Conservation (phyloP, 2,888 invertebrate species). For the Cephus pygmeus region DNA sequence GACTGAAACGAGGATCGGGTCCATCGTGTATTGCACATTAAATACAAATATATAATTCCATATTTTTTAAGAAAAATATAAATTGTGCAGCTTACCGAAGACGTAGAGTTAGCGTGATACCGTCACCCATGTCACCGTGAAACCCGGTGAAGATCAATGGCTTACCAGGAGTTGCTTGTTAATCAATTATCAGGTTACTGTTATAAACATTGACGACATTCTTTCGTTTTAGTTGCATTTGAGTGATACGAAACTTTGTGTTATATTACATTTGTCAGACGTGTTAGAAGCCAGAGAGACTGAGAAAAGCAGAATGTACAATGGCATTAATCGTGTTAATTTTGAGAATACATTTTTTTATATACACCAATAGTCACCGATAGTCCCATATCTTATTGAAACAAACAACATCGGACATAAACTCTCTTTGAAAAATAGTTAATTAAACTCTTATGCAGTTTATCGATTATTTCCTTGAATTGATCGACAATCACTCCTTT, state of each 20-base stretch:
- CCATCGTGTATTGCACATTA: constrained; percentile 57
- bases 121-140: constrained; percentile 59
- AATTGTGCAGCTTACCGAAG: constrained; percentile 56
- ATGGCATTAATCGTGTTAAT: not conserved
- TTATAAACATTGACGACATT: not conserved
- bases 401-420: not conserved
- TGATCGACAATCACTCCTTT: constrained; percentile 57
- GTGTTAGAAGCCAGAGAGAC: not conserved
- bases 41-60: constrained; percentile 47
- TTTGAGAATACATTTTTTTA: not conserved
- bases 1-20: constrained; percentile 22
- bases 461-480: constrained; percentile 25
- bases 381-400: not conserved
- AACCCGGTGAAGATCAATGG: constrained; percentile 31
- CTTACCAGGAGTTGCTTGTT: constrained; percentile 48
- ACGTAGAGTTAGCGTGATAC: constrained; percentile 54
- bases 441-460: not conserved
- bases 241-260: not conserved
- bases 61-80: constrained; percentile 28
- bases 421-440: not conserved
- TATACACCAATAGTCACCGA: not conserved
- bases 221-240: not conserved
- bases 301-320: not conserved
- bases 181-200: constrained; percentile 45
- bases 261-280: not conserved